phyloP scores from a whole-genome alignment of 2,797 vertebrate species.

The Poliocrania exsul region DNA sequence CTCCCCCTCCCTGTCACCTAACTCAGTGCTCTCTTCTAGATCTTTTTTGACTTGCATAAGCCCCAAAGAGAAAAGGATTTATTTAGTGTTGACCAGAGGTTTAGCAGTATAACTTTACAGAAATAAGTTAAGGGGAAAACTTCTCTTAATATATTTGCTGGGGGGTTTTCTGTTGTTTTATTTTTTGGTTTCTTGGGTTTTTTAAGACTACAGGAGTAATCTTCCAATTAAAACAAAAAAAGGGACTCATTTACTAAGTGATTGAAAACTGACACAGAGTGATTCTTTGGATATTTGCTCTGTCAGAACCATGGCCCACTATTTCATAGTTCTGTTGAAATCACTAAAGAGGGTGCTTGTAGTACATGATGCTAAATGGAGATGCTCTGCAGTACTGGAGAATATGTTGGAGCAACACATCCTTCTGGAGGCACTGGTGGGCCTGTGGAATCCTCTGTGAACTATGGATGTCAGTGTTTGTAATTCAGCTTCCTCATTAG shows the following conservation, averaged over 20 bases:
- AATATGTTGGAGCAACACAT: not conserved
- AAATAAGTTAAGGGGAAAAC: not conserved
- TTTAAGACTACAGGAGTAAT: not conserved
- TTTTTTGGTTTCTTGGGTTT: too few species aligned
- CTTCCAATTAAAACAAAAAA: not conserved
- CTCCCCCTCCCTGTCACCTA: not conserved
- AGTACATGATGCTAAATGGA: not conserved
- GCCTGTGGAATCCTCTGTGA: not conserved
- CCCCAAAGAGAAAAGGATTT: slow-evolving; percentile 18
- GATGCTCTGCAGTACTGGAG: not conserved
- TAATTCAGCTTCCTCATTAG: not conserved
- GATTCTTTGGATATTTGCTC: not conserved
- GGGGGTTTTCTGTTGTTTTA: rapidly evolving
- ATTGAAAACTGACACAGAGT: not conserved
- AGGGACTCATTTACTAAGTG: not conserved
- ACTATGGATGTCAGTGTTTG: not conserved
- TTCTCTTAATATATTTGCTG: not conserved
- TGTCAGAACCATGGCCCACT: not conserved
- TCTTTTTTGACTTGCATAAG: slow-evolving; percentile 16
- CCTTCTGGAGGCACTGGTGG: not conserved
- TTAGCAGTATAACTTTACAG: not conserved
- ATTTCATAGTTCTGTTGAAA: not conserved
- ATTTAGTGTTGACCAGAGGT: not conserved
- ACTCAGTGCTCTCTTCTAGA: not conserved
- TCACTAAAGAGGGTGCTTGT: not conserved